These are phyloP conservation scores for Lepidochitona cinerea DNA, from an alignment of 2,888 invertebrate genomes.

Conservation along the genomic window DNA sequence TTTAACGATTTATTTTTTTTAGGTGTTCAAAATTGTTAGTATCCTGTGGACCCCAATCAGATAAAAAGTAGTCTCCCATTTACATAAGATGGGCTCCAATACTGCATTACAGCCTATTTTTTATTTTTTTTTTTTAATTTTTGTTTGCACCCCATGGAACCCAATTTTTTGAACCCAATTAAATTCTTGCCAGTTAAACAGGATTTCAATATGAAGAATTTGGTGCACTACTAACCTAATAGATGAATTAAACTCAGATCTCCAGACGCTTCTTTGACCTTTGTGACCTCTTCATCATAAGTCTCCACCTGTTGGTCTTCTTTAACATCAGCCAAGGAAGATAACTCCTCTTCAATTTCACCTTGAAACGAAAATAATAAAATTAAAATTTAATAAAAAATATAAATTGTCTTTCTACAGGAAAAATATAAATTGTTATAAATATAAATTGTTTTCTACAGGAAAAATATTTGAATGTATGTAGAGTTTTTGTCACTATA, in stretches of 20 bases:
- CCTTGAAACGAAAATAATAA: slow-evolving; percentile 35
- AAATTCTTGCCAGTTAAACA: background rate
- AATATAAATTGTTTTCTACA: too few species aligned
- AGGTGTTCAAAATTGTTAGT: too few species aligned
- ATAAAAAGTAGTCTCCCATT: too few species aligned
- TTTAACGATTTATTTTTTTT: too few species aligned
- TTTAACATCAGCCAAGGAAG: slow-evolving; percentile 64
- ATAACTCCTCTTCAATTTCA: slow-evolving; percentile 69
- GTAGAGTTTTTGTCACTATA: too few species aligned
- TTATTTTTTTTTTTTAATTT: too few species aligned
- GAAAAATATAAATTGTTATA: too few species aligned
- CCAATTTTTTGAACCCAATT: background rate
- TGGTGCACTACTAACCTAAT: slow-evolving; percentile 50
- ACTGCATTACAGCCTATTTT: too few species aligned
- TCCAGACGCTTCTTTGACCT: slow-evolving; percentile 47
- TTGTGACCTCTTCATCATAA: slow-evolving; percentile 63
- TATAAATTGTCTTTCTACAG: background rate
- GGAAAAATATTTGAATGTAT: too few species aligned
- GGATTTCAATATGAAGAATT: background rate
- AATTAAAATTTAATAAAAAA: background rate
- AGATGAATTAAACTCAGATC: slow-evolving; percentile 67
- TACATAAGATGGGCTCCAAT: too few species aligned
- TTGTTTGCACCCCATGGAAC: too few species aligned
- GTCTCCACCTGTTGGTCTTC: slow-evolving; percentile 63
- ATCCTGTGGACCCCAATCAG: too few species aligned